phyloP scores from a whole-genome alignment of 1,140 invertebrate species.

The Temnothorax nylanderi region DNA sequence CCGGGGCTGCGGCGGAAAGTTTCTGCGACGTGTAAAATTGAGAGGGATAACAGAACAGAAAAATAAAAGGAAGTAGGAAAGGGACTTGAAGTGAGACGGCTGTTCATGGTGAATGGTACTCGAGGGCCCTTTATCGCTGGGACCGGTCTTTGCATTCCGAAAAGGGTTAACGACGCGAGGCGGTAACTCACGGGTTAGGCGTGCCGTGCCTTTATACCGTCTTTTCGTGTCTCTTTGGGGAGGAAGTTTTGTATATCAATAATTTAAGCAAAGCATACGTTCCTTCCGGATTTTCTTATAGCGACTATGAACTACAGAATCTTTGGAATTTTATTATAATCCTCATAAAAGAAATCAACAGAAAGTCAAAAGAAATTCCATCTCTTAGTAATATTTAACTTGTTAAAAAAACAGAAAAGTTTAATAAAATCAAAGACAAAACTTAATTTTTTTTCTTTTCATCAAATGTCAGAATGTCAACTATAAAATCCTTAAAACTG shows the following conservation, averaged over 20 bases:
- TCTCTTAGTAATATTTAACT: background rate
- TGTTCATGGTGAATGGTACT: constrained; percentile 57
- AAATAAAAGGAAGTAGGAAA: background rate
- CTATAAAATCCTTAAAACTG: background rate
- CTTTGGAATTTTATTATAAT: constrained; percentile 21
- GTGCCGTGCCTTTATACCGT: background rate
- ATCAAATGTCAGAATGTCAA: background rate
- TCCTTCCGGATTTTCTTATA: background rate
- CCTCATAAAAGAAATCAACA: background rate
- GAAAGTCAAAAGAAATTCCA: background rate
- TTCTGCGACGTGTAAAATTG: constrained; percentile 54
- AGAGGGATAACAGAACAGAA: constrained; percentile 40
- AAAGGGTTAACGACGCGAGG: constrained; percentile 73
- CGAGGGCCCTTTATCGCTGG: constrained; percentile 71
- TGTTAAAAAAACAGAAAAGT: background rate
- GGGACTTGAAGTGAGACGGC: constrained; percentile 12
- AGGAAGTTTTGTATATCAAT: constrained; percentile 37
- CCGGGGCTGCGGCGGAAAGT: constrained; percentile 66
- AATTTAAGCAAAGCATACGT: constrained; percentile 17
- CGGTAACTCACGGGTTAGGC: constrained; percentile 56
- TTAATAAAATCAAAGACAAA: background rate
- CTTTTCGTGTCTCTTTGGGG: constrained; percentile 18
- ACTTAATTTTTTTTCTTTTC: background rate
- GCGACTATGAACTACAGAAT: constrained; percentile 7
- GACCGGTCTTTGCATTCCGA: constrained; percentile 74